phyloP scores from a whole-genome alignment of 2,888 invertebrate genomes.

The Caenorhabditis wallacei region DNA sequence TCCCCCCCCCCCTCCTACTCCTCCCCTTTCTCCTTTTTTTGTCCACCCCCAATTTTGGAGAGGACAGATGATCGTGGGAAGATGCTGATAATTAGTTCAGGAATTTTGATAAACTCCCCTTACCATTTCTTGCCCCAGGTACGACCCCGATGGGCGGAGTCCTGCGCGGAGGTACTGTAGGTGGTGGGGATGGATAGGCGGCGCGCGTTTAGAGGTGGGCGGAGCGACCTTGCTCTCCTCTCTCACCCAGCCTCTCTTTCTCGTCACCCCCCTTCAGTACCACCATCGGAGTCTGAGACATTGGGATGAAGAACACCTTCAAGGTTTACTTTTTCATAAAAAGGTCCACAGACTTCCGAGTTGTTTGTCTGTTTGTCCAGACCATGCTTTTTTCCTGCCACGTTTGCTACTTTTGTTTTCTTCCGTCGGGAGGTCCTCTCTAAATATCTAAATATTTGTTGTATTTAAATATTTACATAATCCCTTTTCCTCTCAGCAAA shows the following conservation, averaged over 20 bases:
- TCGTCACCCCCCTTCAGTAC: background rate
- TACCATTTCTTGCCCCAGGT: background rate
- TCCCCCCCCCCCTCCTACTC: slow-evolving; percentile 3
- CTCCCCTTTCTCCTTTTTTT: background rate
- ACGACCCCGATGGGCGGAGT: background rate
- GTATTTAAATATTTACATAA: slow-evolving; percentile 65
- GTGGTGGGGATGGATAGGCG: slow-evolving; percentile 21
- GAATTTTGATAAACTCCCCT: background rate
- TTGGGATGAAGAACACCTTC: slow-evolving; percentile 14
- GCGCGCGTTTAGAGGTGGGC: background rate
- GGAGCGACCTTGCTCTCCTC: slow-evolving; percentile 12
- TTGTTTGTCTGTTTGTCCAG: slow-evolving; percentile 20
- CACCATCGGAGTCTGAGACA: background rate
- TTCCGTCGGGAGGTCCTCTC: slow-evolving; percentile 16
- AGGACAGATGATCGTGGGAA: background rate
- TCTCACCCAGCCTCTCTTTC: slow-evolving; percentile 19
- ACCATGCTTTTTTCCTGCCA: slow-evolving; percentile 14
- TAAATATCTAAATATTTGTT: slow-evolving; percentile 58
- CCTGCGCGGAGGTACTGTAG: slow-evolving; percentile 21
- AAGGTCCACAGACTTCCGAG: background rate
- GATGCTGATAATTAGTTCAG: background rate
- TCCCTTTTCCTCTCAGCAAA: slow-evolving; percentile 18
- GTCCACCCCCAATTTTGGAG: background rate
- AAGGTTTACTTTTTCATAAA: slow-evolving; percentile 7
- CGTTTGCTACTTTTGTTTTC: slow-evolving; percentile 10